Conservation (phyloP, 1,140 invertebrate genomes). For the Atta cephalotes region DNA sequence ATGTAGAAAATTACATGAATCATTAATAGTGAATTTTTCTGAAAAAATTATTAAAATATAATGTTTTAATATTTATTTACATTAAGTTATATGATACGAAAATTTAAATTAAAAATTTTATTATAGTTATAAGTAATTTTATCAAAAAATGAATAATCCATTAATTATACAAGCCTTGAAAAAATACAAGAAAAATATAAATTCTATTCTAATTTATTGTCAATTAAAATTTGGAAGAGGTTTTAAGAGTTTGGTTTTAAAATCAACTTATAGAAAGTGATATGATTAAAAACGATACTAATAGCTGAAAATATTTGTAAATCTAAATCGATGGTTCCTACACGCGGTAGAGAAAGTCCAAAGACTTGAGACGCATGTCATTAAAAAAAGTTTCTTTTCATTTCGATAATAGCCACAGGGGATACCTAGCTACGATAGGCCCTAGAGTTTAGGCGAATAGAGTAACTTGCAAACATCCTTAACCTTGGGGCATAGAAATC, state of each 20-base stretch:
- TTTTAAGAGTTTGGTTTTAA: background rate
- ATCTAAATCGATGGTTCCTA: background rate
- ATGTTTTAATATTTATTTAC: background rate
- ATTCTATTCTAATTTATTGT: background rate
- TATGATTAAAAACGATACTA: background rate
- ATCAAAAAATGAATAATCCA: background rate
- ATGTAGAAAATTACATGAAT: background rate
- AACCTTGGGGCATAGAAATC: conserved; percentile 75
- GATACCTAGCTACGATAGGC: background rate
- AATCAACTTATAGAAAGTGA: background rate
- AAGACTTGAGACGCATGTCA: background rate
- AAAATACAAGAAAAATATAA: background rate
- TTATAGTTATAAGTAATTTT: background rate
- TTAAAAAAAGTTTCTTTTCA: conserved; percentile 17
- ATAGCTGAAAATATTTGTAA: background rate
- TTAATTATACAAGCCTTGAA: background rate
- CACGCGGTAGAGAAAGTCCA: background rate
- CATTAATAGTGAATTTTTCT: background rate
- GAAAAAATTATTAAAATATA: background rate
- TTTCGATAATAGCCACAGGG: background rate
- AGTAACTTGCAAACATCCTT: conserved; percentile 63
- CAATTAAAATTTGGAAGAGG: background rate
- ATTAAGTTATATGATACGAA: background rate
- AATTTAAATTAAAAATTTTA: background rate
- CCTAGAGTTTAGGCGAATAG: conserved; percentile 30